Conservation (phyloP, 2,797 vertebrate genomes). For the Apogon talboti region DNA sequence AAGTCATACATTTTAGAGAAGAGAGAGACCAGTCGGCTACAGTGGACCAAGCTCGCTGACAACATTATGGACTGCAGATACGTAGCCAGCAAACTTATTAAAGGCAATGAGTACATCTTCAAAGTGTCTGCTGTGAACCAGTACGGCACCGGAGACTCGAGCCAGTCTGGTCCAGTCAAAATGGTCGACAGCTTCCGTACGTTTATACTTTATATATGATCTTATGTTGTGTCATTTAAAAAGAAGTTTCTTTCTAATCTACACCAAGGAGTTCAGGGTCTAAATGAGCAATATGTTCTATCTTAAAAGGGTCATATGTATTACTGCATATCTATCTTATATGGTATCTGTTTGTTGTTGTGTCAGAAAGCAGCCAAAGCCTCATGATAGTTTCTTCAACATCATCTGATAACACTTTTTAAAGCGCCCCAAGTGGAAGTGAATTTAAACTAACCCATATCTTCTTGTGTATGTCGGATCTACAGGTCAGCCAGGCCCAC, state of each 20-base stretch:
- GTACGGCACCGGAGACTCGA: conserved; percentile 93
- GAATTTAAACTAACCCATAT: neutral
- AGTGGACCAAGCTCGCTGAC: conserved; percentile 97
- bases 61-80: conserved; percentile 92
- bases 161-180: conserved; percentile 93
- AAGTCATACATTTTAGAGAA: conserved; percentile 97
- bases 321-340: too few species aligned
- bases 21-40: conserved; percentile 97
- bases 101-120: conserved; percentile 99
- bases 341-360: too few species aligned
- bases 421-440: too few species aligned
- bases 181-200: conserved; percentile 96
- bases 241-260: too few species aligned
- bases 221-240: neutral
- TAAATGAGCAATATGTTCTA: conserved; percentile 6
- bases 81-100: conserved; percentile 93
- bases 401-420: too few species aligned
- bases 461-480: conserved; percentile 21
- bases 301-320: too few species aligned
- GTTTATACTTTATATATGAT: conserved; percentile 53
- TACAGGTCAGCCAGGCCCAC: conserved; percentile 94
- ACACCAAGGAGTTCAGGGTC: neutral
- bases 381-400: too few species aligned
- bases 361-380: too few species aligned
- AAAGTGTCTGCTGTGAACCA: conserved; percentile 95